These are phyloP conservation scores for Luscinia luscinia DNA, from an alignment of 2,797 vertebrate species.

Conservation along the genomic window DNA sequence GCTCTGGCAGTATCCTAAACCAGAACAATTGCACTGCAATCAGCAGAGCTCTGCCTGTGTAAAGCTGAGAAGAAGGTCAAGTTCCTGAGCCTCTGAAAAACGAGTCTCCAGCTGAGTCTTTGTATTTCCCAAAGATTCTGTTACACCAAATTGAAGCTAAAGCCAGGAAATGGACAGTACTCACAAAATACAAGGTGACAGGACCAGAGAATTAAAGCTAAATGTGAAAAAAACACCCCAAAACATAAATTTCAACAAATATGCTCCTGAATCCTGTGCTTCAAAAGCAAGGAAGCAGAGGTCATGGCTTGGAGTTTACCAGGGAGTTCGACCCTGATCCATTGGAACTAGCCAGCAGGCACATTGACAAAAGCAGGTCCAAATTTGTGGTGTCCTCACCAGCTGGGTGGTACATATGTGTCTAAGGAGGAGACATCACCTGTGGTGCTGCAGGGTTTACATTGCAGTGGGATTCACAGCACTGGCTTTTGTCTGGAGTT, in stretches of 20 bases:
- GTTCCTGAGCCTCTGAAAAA: constrained; percentile 57
- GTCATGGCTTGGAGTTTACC: not conserved
- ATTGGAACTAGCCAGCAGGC: not conserved
- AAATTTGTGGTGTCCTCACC: not conserved
- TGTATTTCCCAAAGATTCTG: constrained; percentile 39
- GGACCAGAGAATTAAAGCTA: not conserved
- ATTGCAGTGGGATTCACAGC: not conserved
- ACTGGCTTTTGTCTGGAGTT: not conserved
- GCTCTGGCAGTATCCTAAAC: not conserved
- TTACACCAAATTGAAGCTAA: constrained; percentile 40
- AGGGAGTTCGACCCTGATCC: not conserved
- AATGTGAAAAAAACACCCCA: not conserved
- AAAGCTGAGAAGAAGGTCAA: constrained; percentile 54
- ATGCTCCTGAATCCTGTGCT: not conserved
- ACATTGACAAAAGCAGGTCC: not conserved
- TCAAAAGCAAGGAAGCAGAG: not conserved
- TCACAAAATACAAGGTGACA: constrained; percentile 39
- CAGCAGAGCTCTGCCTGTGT: not conserved
- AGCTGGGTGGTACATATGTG: not conserved
- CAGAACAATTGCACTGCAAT: constrained; percentile 3
- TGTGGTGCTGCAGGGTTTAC: not conserved
- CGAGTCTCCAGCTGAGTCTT: constrained; percentile 52
- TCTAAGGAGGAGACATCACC: not conserved
- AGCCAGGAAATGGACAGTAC: constrained; percentile 13
- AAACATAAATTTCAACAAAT: not conserved